Evolutionary conservation across 2,888 invertebrate species (phyloP), one percentile per base, ranked within the genome.

Genomic region (Scaptomyza tumidula): DNA sequence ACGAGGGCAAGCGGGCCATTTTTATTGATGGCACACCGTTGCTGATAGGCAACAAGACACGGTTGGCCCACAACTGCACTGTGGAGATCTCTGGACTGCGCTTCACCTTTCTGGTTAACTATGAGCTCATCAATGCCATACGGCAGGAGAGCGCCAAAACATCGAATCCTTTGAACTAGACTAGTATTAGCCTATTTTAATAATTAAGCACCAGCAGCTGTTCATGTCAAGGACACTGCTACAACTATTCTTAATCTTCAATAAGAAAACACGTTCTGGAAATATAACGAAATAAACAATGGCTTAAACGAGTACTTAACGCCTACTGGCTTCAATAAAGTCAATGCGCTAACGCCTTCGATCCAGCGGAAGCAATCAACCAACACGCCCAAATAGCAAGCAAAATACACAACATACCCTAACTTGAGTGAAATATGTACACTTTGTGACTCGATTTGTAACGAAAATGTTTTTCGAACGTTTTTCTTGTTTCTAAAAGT

Each of bases 21-120:
- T 98, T 97, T 91, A 96, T 99, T 6, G 98, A 99, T 91, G 98
- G 98, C 2, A 95, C 96, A 67, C 98, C 98, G 0, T 94, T 99
- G 58, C 93, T 98, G 10, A 95, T 95, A 54, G 98, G 98, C 48
- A 97, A 96, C 92, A 98, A 98, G 93, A 96, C 97, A 61, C 96
- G 97, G 85, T 93, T 99, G 14, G 96, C 96, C 89, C 97, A 99
- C 92, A 98, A 98, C 91, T 97, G 98, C 72, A 97, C 98, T 11
- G 96, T 99, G 57, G 99, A 99, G 96, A 96, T 98, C 86, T 96
- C 97, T 24, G 97, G 97, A 57, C 93, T 98, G 45, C 95, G 97
- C 71, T 98, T 98, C 93, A 97, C 98, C 80, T 98, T 98, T 91
- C 94, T 98, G 72, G 96, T 98, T 66, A 98, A 98, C 92, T 97